A percentile compares a stretch with the other conserved stretches of the same genome.
Conservation (phyloP, 1,140 invertebrate species). For the Drosophila parabipectinata region DNA sequence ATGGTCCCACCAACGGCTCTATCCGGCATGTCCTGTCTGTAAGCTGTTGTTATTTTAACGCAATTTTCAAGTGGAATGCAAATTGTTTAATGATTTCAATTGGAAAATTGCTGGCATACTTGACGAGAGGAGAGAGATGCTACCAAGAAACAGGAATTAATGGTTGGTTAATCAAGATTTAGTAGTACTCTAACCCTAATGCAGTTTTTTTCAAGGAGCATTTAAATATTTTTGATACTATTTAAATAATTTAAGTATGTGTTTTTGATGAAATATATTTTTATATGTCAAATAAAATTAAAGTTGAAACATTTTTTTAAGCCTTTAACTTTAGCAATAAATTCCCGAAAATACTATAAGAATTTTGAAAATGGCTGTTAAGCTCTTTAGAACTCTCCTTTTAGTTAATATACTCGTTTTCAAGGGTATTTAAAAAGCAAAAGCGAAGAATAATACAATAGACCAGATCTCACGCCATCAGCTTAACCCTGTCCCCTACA, state of each 20-base stretch:
- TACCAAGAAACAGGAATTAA: slow-evolving; percentile 54
- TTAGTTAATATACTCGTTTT: background rate
- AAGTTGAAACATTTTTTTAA: too few relatives aligned
- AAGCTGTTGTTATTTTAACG: slow-evolving; percentile 83
- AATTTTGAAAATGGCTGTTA: background rate
- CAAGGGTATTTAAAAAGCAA: slow-evolving; percentile 22
- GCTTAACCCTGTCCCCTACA: slow-evolving; percentile 2
- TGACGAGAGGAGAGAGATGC: slow-evolving; percentile 58
- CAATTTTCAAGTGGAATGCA: slow-evolving; percentile 83
- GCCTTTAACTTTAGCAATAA: background rate
- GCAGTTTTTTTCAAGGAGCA: too few relatives aligned
- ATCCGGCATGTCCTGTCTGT: slow-evolving; percentile 57
- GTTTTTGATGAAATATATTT: too few relatives aligned
- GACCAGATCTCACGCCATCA: slow-evolving; percentile 15
- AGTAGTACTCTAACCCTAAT: slow-evolving; percentile 2
- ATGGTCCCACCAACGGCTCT: slow-evolving; percentile 28
- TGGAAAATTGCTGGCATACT: slow-evolving; percentile 83
- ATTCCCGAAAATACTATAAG: background rate
- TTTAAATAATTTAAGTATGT: too few relatives aligned
- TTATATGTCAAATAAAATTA: too few relatives aligned
- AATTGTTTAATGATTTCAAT: slow-evolving; percentile 84
- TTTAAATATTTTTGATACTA: too few relatives aligned
- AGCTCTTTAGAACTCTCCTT: background rate
- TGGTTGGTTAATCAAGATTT: background rate
- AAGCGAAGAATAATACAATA: slow-evolving; percentile 31